A percentile compares a stretch with the other conserved stretches of the same genome.
phyloP scores from a whole-genome alignment of 2,888 invertebrate species.

The Hirtodrosophila trivittata region DNA sequence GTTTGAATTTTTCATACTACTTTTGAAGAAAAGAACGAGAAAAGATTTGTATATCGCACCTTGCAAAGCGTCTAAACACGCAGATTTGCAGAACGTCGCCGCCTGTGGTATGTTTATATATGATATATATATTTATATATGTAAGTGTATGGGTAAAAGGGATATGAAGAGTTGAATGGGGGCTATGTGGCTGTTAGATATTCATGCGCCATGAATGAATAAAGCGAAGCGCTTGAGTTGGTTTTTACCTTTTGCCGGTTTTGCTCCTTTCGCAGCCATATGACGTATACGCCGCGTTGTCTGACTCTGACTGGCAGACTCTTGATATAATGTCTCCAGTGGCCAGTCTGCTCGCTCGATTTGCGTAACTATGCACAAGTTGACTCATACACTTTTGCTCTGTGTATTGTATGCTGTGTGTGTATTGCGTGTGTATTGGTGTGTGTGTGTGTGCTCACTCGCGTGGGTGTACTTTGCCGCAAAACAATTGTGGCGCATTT shows the following conservation, averaged over 20 bases:
- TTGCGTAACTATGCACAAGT: slow-evolving; percentile 72
- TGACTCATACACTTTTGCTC: slow-evolving; percentile 54
- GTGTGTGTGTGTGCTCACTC: slow-evolving; percentile 13
- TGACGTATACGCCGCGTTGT: slow-evolving; percentile 66
- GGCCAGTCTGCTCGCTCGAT: slow-evolving; percentile 59
- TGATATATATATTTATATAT: neutral
- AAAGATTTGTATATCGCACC: too few species aligned
- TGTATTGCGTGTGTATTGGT: slow-evolving; percentile 16
- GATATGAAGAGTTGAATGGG: slow-evolving; percentile 1
- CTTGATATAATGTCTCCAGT: slow-evolving; percentile 65
- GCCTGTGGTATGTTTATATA: too few species aligned
- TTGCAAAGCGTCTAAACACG: too few species aligned
- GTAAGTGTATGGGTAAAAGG: neutral
- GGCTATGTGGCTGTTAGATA: slow-evolving; percentile 49
- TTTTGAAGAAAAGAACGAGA: too few species aligned
- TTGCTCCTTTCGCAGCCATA: slow-evolving; percentile 50
- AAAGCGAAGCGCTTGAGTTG: slow-evolving; percentile 53
- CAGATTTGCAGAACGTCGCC: too few species aligned
- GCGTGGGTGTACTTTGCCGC: slow-evolving; percentile 36
- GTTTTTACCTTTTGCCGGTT: slow-evolving; percentile 46
- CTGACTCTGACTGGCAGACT: slow-evolving; percentile 54
- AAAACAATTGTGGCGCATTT: slow-evolving; percentile 51
- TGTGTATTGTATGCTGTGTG: slow-evolving; percentile 2
- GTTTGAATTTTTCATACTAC: neutral
- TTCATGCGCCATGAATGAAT: slow-evolving; percentile 72